These are phyloP conservation scores for Numenius arquata DNA, from an alignment of 2,113 vertebrate genomes.

Conservation along the genomic window DNA sequence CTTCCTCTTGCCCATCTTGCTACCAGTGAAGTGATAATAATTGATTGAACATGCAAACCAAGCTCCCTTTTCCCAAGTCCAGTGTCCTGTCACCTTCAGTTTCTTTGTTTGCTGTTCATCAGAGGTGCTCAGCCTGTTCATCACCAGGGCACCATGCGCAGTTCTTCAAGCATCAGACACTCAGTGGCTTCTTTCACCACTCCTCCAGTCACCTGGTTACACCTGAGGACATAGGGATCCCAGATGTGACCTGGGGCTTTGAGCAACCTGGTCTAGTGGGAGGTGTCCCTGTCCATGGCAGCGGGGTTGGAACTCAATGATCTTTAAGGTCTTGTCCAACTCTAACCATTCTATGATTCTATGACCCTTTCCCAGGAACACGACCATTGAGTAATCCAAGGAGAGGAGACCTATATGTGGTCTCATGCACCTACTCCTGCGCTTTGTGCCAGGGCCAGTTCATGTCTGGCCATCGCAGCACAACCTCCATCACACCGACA, in stretches of 20 bases:
- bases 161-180: not conserved
- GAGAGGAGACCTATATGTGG: not conserved
- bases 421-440: not conserved
- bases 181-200: not conserved
- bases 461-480: not conserved
- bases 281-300: no score
- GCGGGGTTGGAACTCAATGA: no score
- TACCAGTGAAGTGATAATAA: not conserved
- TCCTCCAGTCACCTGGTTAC: not conserved
- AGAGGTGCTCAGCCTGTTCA: not conserved
- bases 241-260: not conserved
- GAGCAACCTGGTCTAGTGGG: no score
- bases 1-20: not conserved
- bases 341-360: no score
- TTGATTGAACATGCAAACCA: not conserved
- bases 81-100: rapidly evolving
- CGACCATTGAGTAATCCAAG: not conserved
- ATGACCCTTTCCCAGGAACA: not conserved
- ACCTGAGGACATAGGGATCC: not conserved
- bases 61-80: not conserved
- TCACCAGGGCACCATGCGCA: not conserved
- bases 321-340: no score
- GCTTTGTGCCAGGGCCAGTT: not conserved
- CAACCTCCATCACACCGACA: not conserved
- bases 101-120: not conserved